Conservation (phyloP, 2,797 vertebrate species). For the Cyclura pinguis region DNA sequence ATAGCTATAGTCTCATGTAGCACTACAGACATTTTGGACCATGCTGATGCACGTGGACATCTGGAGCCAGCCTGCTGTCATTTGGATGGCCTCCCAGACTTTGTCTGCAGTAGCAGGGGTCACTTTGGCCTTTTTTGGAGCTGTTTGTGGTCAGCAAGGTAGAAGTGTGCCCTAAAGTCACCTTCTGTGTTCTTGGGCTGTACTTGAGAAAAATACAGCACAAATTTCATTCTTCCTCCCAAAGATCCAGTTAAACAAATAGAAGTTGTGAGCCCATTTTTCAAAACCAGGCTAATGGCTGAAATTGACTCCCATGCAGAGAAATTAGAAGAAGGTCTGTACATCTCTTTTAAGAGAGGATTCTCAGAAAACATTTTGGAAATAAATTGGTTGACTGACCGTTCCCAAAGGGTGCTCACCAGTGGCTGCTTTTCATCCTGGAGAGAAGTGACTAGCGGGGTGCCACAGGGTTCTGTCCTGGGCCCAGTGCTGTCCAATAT, state of each 20-base stretch:
- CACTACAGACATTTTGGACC: slow-evolving; percentile 14
- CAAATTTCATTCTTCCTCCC: not conserved
- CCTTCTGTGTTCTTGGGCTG: not conserved
- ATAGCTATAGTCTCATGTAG: slow-evolving; percentile 18
- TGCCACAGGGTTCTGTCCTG: too few species aligned
- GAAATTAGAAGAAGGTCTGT: not conserved
- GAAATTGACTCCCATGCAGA: not conserved
- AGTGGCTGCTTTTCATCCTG: too few species aligned
- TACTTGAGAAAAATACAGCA: not conserved
- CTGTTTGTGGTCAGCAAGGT: not conserved
- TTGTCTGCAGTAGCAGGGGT: slow-evolving; percentile 14
- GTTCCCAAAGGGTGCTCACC: too few species aligned
- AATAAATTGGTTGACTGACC: too few species aligned
- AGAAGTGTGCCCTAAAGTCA: slow-evolving; percentile 9
- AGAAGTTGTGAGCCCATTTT: not conserved
- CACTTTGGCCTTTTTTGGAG: slow-evolving; percentile 12
- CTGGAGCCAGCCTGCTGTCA: slow-evolving; percentile 10
- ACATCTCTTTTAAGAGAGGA: not conserved
- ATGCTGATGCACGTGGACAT: slow-evolving; percentile 8
- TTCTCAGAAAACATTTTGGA: slow-evolving; percentile 4
- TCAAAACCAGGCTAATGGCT: not conserved
- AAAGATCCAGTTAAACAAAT: slow-evolving; percentile 2
- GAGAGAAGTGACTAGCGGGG: too few species aligned
- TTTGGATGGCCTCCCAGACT: slow-evolving; percentile 39
- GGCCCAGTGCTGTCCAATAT: too few species aligned